Conservation (phyloP, 92 coral and sea anemone genomes). For the Virgularia gustaviana region DNA sequence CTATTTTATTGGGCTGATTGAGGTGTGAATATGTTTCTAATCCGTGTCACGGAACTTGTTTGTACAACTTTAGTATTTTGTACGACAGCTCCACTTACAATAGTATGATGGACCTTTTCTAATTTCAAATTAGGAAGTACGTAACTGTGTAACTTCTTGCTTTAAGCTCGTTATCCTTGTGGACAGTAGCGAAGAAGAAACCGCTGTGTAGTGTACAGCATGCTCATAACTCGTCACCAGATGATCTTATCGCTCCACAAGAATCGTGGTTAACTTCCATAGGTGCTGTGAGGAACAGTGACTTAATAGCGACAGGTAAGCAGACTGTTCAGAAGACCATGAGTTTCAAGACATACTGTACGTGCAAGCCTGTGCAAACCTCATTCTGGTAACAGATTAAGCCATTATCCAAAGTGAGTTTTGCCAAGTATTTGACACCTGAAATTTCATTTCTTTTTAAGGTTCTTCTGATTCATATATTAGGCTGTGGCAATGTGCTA, state of each 20-base stretch:
- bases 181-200: conserved; percentile 82
- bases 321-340: too few species aligned
- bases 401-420: neutral
- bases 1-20: neutral
- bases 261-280: conserved; percentile 91
- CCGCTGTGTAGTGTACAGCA: conserved; percentile 64
- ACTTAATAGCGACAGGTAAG: conserved; percentile 89
- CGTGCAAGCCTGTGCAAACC: too few species aligned
- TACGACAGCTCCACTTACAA: too few species aligned
- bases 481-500: conserved; percentile 87
- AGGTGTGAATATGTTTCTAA: neutral
- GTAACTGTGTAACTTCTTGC: neutral
- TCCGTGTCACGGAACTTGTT: too few species aligned
- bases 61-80: too few species aligned
- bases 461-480: conserved; percentile 96
- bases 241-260: conserved; percentile 60
- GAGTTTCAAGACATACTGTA: too few species aligned
- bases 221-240: conserved; percentile 64
- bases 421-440: neutral
- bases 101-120: too few species aligned
- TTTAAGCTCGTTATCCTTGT: conserved; percentile 72
- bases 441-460: conserved; percentile 53
- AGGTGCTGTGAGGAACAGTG: conserved; percentile 74
- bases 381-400: too few species aligned
- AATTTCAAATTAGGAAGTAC: neutral